Conservation (phyloP, 2,797 vertebrate genomes). For the Loriculus beryllinus region DNA sequence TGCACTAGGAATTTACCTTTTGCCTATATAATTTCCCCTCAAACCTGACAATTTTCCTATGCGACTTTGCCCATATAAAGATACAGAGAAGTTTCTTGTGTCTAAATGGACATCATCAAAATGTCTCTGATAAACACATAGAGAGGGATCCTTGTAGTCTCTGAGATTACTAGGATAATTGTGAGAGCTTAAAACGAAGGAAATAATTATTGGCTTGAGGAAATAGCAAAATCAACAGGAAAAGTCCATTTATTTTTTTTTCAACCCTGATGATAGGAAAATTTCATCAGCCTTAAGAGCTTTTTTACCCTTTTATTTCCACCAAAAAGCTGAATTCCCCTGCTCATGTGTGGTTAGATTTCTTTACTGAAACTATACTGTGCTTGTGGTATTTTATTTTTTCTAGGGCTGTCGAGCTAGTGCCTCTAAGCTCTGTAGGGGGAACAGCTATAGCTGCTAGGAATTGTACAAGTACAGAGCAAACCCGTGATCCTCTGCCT, state of each 20-base stretch:
- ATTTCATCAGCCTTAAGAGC: constrained; percentile 44
- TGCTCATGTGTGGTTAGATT: neutral
- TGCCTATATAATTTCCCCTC: neutral
- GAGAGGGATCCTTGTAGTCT: neutral
- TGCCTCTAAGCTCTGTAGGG: neutral
- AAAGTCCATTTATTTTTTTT: neutral
- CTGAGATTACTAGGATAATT: neutral
- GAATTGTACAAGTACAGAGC: neutral
- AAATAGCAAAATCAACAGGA: constrained; percentile 46
- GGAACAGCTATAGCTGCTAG: neutral
- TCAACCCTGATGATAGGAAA: constrained; percentile 19
- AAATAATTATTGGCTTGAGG: constrained; percentile 21
- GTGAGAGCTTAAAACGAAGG: constrained; percentile 20
- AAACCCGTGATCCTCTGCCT: neutral
- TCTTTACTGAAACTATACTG: neutral
- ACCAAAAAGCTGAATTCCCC: constrained; percentile 9
- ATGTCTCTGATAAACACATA: neutral
- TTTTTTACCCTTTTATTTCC: constrained; percentile 35
- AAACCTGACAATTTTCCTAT: neutral
- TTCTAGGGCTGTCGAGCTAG: neutral
- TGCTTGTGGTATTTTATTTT: neutral
- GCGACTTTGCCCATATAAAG: neutral
- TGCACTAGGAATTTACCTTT: neutral
- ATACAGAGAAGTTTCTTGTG: neutral
- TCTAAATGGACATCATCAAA: neutral